Evolutionary conservation across 1,140 invertebrate genomes (phyloP), one percentile per base, ranked within the genome.

Genomic region (Parapsyche elsis): DNA sequence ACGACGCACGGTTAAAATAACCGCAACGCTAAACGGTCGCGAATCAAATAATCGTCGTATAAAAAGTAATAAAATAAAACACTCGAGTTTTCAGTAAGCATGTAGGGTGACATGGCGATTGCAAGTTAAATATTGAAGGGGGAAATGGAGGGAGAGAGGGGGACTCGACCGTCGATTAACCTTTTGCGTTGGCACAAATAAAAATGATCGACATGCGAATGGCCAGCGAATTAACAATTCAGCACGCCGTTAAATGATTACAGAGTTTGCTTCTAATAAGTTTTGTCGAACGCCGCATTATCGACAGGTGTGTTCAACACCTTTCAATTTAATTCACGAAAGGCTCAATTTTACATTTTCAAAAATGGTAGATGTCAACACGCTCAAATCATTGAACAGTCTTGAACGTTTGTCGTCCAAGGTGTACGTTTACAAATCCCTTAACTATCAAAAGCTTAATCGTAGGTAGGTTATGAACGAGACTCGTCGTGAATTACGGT

Each of bases 1-100:
- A 53, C 16, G 49, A 53, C 16, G 12, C 49, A 53, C 49, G 21
- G 64, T 67, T 26, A 67, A 67, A 26, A 67, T 67, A 26, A 26
- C 24, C 64, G 57, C 49, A 16, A 16, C 49, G 49, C 57, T 61
- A 61, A 61, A 61, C 57, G 57, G 57, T 61, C 57, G 57, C 16
- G 57, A 61, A 61, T 61, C 57, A 21, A 61, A 61, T 9, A 21
- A 19, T 53, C 12, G 49, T 7, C 49, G 57, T 2, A 61, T 19
- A 61, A 61, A 61, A 67, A 26, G 10, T 53, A 53, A 53, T 14
- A 14, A 4, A 53, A 53, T 53, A 53, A 53, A 12, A 53, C 49
- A 16, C 49, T 53, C 49, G 2, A 53, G 49, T 53, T 53, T 12
- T 16, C 10, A 12, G 1, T 2, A 53, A 16, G 16, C 16, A 12